These are phyloP conservation scores for Rachycentron canadum DNA, from an alignment of 2,797 vertebrate genomes.

Conservation along the genomic window DNA sequence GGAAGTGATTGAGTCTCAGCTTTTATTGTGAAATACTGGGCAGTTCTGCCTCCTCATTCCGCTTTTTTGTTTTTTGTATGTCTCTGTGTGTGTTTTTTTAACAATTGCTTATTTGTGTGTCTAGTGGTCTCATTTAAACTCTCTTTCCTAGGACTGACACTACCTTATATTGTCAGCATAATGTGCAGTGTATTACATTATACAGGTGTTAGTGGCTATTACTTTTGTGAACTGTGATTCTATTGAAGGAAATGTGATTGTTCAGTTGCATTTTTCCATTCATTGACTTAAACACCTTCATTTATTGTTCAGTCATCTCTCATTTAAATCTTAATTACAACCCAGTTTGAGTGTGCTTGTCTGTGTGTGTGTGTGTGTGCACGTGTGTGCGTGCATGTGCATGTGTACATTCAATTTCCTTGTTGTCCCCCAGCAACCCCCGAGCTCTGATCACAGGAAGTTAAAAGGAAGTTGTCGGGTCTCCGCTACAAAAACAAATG, in stretches of 20 bases:
- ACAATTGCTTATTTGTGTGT: neutral
- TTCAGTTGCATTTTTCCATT: neutral
- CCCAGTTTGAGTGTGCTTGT: constrained; percentile 25
- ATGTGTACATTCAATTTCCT: constrained; percentile 63
- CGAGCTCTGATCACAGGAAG: constrained; percentile 78
- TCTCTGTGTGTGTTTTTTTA: neutral
- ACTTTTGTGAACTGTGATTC: neutral
- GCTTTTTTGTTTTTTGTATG: constrained; percentile 40
- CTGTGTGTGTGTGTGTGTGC: constrained; percentile 33
- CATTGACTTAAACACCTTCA: neutral
- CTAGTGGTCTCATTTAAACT: neutral
- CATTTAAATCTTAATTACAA: constrained; percentile 16
- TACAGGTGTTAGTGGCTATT: neutral
- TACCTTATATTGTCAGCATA: neutral
- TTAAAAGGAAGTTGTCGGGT: constrained; percentile 73
- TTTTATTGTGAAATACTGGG: constrained; percentile 67
- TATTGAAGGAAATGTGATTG: neutral
- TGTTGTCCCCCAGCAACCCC: constrained; percentile 68
- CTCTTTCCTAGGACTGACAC: neutral
- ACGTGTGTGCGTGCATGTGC: too few species aligned
- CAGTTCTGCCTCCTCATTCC: constrained; percentile 47
- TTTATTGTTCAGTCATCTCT: constrained; percentile 10
- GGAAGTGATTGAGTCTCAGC: constrained; percentile 72
- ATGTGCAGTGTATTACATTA: neutral
- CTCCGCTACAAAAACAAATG: constrained; percentile 33